These are phyloP conservation scores for Oreochromis spilurus DNA, from an alignment of 2,113 vertebrate species.

Conservation along the genomic window DNA sequence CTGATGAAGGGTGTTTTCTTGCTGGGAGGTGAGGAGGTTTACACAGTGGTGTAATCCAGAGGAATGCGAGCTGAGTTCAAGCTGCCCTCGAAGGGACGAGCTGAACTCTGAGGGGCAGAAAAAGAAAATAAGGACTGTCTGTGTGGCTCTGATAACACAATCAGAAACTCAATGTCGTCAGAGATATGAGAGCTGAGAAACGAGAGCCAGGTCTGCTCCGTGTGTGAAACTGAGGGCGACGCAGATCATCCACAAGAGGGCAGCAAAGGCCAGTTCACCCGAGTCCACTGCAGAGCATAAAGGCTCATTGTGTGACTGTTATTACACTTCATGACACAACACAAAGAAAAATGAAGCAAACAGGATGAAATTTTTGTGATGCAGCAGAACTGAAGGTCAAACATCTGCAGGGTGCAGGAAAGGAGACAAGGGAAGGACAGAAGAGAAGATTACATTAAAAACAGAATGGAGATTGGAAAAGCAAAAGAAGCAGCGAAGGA, in stretches of 20 bases:
- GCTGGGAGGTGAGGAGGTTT: background rate
- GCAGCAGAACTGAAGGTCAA: background rate
- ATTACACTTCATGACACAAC: background rate
- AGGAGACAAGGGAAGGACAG: background rate
- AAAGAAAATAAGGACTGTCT: background rate
- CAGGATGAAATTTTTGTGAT: background rate
- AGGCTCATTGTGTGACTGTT: background rate
- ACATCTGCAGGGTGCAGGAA: background rate
- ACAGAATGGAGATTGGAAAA: background rate
- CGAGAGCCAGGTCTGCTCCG: background rate
- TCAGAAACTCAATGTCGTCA: background rate
- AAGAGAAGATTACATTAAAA: background rate
- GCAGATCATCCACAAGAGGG: background rate
- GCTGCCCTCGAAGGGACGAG: background rate
- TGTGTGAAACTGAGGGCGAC: fast-evolving
- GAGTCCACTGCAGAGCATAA: background rate
- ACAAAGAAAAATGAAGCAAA: background rate
- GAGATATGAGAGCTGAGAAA: background rate
- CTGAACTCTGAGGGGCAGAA: background rate
- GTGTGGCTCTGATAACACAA: background rate
- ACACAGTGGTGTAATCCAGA: background rate
- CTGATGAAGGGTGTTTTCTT: background rate
- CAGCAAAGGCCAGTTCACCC: fast-evolving
- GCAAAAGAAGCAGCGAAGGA: background rate
- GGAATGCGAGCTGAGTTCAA: background rate